Evolutionary conservation across 2,888 invertebrate genomes (phyloP).

Genomic region (Itoplectis maculator): DNA sequence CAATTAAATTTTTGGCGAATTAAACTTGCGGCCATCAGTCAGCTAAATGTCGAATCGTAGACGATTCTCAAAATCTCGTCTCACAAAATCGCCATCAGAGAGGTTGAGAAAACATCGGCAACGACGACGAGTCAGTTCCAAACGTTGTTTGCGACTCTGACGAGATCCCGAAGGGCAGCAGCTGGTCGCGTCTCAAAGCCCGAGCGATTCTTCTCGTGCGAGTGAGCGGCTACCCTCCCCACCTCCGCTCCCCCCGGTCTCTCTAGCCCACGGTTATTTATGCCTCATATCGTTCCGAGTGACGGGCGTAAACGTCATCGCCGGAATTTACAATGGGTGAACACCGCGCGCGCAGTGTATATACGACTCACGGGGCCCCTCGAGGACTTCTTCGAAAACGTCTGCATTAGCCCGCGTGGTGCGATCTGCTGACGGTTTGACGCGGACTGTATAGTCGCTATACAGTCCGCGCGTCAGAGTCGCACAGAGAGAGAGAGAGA

Average conservation of each 20-base stretch:
- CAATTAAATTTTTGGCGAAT: no score
- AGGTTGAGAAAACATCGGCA: no score
- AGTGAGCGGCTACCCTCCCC: neutral
- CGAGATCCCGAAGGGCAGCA: constrained; percentile 22
- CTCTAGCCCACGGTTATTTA: constrained; percentile 78
- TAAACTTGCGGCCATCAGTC: no score
- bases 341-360: constrained; percentile 35
- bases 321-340: constrained; percentile 76
- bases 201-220: constrained; percentile 37
- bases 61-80: neutral
- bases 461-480: no score
- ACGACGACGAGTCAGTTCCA: neutral
- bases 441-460: constrained; percentile 17
- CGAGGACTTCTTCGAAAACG: constrained; percentile 62
- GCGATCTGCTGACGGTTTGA: constrained; percentile 56
- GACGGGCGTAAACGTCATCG: constrained; percentile 82
- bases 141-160: neutral
- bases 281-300: constrained; percentile 81
- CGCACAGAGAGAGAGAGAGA: no score
- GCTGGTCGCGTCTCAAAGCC: constrained; percentile 21
- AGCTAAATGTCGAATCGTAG: neutral
- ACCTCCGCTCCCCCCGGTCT: no score
- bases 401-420: constrained; percentile 64
- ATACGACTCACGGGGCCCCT: constrained; percentile 3
- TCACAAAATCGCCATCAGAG: no score